Evolutionary conservation across 2,888 invertebrate species (phyloP).

Genomic region (Azorinus chamasolen): DNA sequence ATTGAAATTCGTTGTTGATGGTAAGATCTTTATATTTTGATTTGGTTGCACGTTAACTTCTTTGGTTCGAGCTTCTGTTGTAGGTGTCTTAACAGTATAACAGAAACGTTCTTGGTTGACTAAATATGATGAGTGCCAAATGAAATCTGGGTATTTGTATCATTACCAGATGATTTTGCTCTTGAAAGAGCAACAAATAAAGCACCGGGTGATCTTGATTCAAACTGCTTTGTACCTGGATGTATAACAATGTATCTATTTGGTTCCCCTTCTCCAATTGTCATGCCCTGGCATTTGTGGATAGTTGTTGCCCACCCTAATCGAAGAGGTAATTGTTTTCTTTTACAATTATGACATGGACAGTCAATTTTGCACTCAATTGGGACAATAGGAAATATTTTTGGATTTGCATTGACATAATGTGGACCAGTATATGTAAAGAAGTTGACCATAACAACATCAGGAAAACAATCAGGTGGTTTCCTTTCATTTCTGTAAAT

Average conservation of each 20-base stretch:
- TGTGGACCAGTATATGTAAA: constrained; percentile 46
- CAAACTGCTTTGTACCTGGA: constrained; percentile 50
- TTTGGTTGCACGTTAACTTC: no score
- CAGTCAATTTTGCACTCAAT: constrained; percentile 56
- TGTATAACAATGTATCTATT: constrained; percentile 39
- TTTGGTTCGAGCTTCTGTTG: constrained; percentile 25
- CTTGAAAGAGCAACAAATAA: constrained; percentile 61
- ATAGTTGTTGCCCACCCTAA: constrained; percentile 59
- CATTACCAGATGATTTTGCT: constrained; percentile 52
- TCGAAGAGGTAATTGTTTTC: constrained; percentile 57
- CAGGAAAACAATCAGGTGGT: constrained; percentile 48
- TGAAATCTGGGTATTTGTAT: constrained; percentile 50
- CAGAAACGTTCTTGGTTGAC: constrained; percentile 57
- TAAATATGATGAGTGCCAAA: constrained; percentile 51
- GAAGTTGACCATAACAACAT: constrained; percentile 65
- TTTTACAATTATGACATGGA: constrained; percentile 35
- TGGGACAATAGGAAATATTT: constrained; percentile 55
- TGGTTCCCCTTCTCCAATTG: constrained; percentile 45
- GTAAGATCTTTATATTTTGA: no score
- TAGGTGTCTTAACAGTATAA: constrained; percentile 39
- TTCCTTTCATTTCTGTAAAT: constrained; percentile 43
- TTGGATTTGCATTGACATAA: constrained; percentile 34
- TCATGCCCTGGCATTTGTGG: constrained; percentile 56
- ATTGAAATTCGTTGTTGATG: no score
- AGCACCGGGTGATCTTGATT: constrained; percentile 56